Base-by-base conservation (phyloP, 2,797 vertebrate species). In the Gymnoscopelus braueri region DNA sequence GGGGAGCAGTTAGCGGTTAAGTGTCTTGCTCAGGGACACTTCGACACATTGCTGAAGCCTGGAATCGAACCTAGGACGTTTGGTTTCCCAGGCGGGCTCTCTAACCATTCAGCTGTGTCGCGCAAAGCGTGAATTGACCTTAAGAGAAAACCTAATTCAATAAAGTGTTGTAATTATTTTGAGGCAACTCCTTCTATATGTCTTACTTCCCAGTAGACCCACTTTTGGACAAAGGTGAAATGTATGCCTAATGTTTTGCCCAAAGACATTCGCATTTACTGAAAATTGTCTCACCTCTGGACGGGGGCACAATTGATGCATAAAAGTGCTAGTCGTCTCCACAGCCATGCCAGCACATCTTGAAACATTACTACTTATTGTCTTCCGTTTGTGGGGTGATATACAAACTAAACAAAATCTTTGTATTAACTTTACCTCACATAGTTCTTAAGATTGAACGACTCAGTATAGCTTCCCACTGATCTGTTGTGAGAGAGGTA, bases 381-480 rank as follows among this genome's bases (percentile, higher is more conserved):
- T 50, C 10, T 50, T 50, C 49, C 3, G 49, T 50, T 50, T 50
- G 49, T 50, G 49, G 49, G 11, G 49, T 50, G 49, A 50, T 50
- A 8, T 8, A 50, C 5, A 10, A 14, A 12, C 49, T 50, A 12
- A 50, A 50, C 49, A 50, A 50, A 12, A 50, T 10, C 14, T 50
- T 50, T n/a, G 14, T 50, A 13, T 51, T 51, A 51, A 51, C 50
- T 51, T 51, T n/a, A 51, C 3, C 50, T n/a, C 12, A 51, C 47
- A 48, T 13, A 51, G 48, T 51, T 13, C 50, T 7, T 4, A 15
- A 51, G 50, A 13, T 0, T 0, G 50, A 51, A 13, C 50, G 50
- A 51, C 50, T 51, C 50, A n/a, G 50, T 13, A 51, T 51, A 51
- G 50, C 50, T 51, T 51, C 50, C 50, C 50, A 51, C 50, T n/a